Percentiles rank a stretch among this genome's conserved stretches.
Conservation (phyloP, 2,888 invertebrate genomes). For the Lepidocyrtinus sp. region DNA sequence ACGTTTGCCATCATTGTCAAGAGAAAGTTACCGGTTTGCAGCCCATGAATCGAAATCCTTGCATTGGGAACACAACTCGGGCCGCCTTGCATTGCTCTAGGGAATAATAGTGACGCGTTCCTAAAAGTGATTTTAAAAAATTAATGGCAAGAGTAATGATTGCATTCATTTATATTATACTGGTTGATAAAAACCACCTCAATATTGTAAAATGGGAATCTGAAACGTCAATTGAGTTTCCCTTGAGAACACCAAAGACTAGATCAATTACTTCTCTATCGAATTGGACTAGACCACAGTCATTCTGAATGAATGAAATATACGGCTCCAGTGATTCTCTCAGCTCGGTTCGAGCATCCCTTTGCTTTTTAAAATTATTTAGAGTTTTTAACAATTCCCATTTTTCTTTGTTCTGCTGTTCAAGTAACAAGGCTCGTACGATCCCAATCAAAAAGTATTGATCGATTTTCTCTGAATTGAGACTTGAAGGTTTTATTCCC, state of each 20-base stretch:
- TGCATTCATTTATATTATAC: too few species aligned
- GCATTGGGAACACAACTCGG: slow-evolving; percentile 42
- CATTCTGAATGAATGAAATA: not conserved
- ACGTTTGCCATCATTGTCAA: slow-evolving; percentile 22
- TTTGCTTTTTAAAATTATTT: not conserved
- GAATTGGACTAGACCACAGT: slow-evolving; percentile 10
- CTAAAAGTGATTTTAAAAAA: slow-evolving; percentile 23
- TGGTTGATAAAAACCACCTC: too few species aligned
- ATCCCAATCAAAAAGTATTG: slow-evolving; percentile 27
- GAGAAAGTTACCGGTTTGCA: slow-evolving; percentile 16
- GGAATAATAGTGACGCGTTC: slow-evolving; percentile 38
- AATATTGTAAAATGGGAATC: slow-evolving; percentile 5
- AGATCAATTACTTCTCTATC: slow-evolving; percentile 32
- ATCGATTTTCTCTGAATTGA: slow-evolving; percentile 13
- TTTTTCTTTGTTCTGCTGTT: not conserved
- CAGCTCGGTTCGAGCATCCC: not conserved
- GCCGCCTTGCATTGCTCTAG: slow-evolving; percentile 28
- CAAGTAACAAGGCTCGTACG: slow-evolving; percentile 29
- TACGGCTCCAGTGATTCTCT: not conserved
- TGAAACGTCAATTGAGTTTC: slow-evolving; percentile 28
- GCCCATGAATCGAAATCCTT: slow-evolving; percentile 19
- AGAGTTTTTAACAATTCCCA: slow-evolving; percentile 11
- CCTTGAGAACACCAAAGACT: slow-evolving; percentile 20
- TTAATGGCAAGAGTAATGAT: too few species aligned
- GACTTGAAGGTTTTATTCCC: not conserved